Evolutionary conservation across 2,888 invertebrate species (phyloP), one percentile per base, ranked within the genome.

Genomic region (Bugula neritina): DNA sequence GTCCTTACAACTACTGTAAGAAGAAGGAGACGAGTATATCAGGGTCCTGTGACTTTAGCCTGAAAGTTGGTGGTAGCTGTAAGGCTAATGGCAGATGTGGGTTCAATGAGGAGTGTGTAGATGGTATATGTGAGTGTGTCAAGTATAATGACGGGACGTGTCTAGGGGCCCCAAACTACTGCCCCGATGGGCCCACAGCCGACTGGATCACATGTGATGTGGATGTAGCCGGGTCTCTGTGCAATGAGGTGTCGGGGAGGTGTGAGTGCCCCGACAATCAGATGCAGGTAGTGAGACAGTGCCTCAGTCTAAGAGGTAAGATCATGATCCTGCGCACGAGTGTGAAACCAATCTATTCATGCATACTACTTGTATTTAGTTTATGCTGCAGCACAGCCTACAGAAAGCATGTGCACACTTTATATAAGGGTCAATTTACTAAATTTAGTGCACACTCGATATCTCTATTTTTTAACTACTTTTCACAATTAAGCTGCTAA

Each of bases 81-180:
- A 43, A 43, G 17, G 17, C 43, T 43, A 17, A 10, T 10, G 5
- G 10, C 5, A 10, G 43, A 10, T 5, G 43, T 43, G 17, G 43
- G 43, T 43, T 43, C 43, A 63, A 63, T 34, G 63, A 63, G 63
- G 31, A 31, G 1, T 63, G 63, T 34, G 63, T 31, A 34, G 63
- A 63, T 31, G 63, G 63, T 31, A 31, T 63, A 13, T 63, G 63
- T 27, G 25, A 63, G 34, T 63, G 63, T 63, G 27, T 63, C 31
- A 27, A 27, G 31, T 25, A 63, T n/a, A 63, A 27, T 34, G 63
- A 63, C 13, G 63, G 63, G 1, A 27, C 21, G 13, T 63, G 63
- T 63, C 31, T 63, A 31, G 63, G 63, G 31, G 31, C 63, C 2
- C 31, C 17, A 5, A 63, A 63, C 31, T 63, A 63, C 63, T 63